These are phyloP conservation scores for Caprella mutica DNA, from an alignment of 2,888 invertebrate species.

Conservation along the genomic window DNA sequence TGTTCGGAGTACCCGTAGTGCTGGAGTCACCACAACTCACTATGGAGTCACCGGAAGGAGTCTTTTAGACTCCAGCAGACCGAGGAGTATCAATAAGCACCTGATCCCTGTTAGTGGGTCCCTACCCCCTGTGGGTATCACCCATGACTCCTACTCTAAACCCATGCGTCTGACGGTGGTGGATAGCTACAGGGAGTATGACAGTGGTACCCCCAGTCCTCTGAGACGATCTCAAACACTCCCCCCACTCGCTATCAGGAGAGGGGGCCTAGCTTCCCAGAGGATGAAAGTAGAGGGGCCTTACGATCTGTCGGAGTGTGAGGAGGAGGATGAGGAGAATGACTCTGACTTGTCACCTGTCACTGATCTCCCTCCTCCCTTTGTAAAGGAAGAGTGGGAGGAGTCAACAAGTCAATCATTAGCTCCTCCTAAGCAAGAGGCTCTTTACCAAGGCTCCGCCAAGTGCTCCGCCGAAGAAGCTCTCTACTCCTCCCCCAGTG, in stretches of 20 bases:
- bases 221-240: conserved; percentile 21
- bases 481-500: conserved; percentile 5
- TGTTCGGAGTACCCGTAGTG: conserved; percentile 5
- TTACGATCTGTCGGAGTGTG: neutral
- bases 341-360: neutral
- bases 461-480: neutral
- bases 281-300: neutral
- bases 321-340: neutral
- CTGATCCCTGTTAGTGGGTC: neutral
- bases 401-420: neutral
- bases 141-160: conserved; percentile 1
- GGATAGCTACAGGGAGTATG: neutral
- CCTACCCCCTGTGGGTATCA: neutral
- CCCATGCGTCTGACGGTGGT: conserved; percentile 4
- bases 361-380: neutral
- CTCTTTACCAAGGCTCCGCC: neutral
- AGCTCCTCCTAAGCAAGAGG: neutral
- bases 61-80: neutral
- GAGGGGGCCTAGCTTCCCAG: neutral
- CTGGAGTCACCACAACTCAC: neutral
- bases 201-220: neutral
- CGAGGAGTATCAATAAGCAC: neutral
- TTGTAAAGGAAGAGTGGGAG: too few species aligned
- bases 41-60: neutral
- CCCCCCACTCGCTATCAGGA: conserved; percentile 4